Conservation (phyloP, 2,888 invertebrate species). For the Tanytarsus gracilentus region DNA sequence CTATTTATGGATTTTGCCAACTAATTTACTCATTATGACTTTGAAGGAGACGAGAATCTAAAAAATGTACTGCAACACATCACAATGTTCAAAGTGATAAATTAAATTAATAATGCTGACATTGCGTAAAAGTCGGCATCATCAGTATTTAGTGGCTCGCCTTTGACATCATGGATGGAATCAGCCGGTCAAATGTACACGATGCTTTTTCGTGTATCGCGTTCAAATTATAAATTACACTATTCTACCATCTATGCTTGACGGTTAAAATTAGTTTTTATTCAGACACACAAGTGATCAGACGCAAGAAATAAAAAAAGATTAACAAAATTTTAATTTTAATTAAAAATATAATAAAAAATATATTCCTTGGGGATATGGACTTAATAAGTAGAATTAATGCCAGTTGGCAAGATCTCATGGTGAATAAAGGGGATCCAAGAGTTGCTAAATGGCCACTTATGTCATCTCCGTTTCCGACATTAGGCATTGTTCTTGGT, state of each 20-base stretch:
- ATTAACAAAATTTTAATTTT: neutral
- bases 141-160: too few relatives aligned
- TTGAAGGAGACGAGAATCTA: too few relatives aligned
- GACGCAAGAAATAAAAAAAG: neutral
- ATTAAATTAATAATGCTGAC: too few relatives aligned
- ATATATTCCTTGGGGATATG: slow-evolving; percentile 36
- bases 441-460: slow-evolving; percentile 70
- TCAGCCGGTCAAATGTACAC: too few relatives aligned
- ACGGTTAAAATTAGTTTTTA: neutral
- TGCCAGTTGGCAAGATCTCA: slow-evolving; percentile 52
- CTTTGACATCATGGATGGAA: too few relatives aligned
- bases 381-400: slow-evolving; percentile 39
- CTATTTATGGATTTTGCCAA: too few relatives aligned
- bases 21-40: too few relatives aligned
- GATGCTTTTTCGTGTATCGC: too few relatives aligned
- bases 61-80: too few relatives aligned
- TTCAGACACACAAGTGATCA: neutral
- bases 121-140: too few relatives aligned
- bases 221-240: too few relatives aligned
- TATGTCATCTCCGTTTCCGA: slow-evolving; percentile 75
- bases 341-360: neutral
- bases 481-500: slow-evolving; percentile 60
- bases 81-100: too few relatives aligned
- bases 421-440: slow-evolving; percentile 78
- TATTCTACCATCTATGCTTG: neutral